Percentiles rank a stretch among this genome's conserved stretches.
These are phyloP conservation scores for Standfussiana lucernea DNA, from an alignment of 2,888 invertebrate genomes.

Conservation along the genomic window DNA sequence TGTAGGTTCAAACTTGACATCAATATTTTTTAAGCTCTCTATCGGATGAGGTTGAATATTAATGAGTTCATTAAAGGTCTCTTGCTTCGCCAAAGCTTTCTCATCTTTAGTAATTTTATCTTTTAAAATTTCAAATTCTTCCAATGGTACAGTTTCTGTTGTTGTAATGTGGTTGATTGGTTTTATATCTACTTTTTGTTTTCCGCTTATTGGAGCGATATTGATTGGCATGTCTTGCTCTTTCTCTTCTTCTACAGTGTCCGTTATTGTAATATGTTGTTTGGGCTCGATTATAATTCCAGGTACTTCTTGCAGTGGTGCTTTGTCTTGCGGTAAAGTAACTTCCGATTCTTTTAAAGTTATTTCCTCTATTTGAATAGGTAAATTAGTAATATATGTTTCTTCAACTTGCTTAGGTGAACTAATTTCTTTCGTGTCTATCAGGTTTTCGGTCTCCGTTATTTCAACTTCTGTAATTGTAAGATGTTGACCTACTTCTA, in stretches of 20 bases:
- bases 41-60: constrained; percentile 75
- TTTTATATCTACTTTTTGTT: constrained; percentile 75
- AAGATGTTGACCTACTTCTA: constrained; percentile 84
- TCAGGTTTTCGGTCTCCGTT: constrained; percentile 85
- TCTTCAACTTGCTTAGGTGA: constrained; percentile 66
- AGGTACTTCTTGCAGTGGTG: constrained; percentile 70
- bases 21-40: constrained; percentile 73
- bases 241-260: constrained; percentile 77
- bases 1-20: constrained; percentile 65
- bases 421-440: constrained; percentile 61
- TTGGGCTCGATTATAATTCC: constrained; percentile 74
- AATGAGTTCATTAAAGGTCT: constrained; percentile 73
- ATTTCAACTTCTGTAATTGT: constrained; percentile 88
- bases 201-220: constrained; percentile 63
- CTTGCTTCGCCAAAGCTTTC: constrained; percentile 72
- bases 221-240: constrained; percentile 72
- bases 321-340: constrained; percentile 57
- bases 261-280: constrained; percentile 78
- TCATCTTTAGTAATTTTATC: constrained; percentile 71
- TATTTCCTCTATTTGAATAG: constrained; percentile 77
- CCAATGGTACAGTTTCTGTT: constrained; percentile 78
- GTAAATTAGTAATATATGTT: constrained; percentile 73
- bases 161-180: constrained; percentile 78
- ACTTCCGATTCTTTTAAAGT: constrained; percentile 75
- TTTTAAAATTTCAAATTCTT: constrained; percentile 73